Conservation (phyloP, 2,888 invertebrate genomes). For the Ennomos fuscantarius region DNA sequence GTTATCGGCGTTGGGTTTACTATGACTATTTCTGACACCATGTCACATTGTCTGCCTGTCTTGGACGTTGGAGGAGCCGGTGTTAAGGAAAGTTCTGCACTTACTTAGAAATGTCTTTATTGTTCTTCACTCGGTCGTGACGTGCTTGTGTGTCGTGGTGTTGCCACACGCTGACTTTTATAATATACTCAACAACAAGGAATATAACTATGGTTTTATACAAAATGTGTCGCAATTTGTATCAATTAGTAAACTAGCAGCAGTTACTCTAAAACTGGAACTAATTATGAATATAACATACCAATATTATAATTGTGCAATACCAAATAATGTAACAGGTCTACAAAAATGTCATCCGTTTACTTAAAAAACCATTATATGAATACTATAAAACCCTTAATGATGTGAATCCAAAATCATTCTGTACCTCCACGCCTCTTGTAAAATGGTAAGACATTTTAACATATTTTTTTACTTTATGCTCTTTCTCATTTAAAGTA, state of each 20-base stretch:
- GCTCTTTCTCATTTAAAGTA: no score
- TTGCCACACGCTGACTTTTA: no score
- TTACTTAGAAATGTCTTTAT: no score
- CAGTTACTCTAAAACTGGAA: conserved; percentile 20
- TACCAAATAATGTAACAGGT: conserved; percentile 28
- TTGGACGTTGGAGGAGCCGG: no score
- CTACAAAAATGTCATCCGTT: conserved; percentile 19
- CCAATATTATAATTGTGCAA: conserved; percentile 2
- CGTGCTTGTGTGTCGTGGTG: no score
- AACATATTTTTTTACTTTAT: not conserved
- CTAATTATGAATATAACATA: conserved; percentile 5
- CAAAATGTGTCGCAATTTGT: conserved; percentile 11
- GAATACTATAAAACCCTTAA: conserved; percentile 26
- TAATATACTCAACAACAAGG: no score
- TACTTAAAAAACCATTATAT: conserved; percentile 2
- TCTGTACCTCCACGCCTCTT: conserved; percentile 4
- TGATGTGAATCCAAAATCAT: conserved; percentile 13
- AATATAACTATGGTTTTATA: conserved; percentile 17
- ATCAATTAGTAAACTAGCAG: conserved; percentile 20
- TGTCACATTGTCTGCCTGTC: no score
- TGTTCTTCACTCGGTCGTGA: no score
- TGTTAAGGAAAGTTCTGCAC: no score
- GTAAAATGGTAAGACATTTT: conserved; percentile 28
- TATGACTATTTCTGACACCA: no score
- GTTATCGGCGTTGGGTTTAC: no score